Base-by-base conservation (phyloP, 2,797 vertebrate species). In the Sorex maritimensis region DNA sequence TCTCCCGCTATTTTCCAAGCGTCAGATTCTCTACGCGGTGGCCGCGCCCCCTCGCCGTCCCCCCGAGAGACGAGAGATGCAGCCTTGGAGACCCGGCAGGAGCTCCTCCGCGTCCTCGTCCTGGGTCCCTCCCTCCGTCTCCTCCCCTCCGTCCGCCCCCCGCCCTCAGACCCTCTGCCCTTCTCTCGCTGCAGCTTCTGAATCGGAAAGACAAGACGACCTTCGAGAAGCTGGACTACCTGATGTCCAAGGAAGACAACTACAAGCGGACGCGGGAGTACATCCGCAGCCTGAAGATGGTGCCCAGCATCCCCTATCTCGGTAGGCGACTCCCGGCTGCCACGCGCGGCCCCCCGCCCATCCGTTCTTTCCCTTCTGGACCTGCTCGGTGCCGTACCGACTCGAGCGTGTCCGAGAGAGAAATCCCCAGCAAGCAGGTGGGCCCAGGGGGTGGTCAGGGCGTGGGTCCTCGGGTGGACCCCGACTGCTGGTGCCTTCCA, bases 181-280 rank as follows among this genome's bases (percentile, higher is more conserved):
- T 92, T 79, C 97, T 21, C 92, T 95, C 12, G 38, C 81, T 88
- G 23, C 93, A 99, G 99, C 97, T 99, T 97, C 98, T 99, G 97
- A 99, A 98, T 97, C 98, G 99, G 73, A 99, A 99, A 97, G 99
- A 99, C 97, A 99, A 99, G 97, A 97, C 99, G 77, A 99, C 98
- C 3, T 99, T 99, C 97, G 99, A 99, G 97, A 99, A 99, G 97
- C 95, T 99, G 68, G 99, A 99, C 98, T 99, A 99, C 93, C 98
- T 99, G 95, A 98, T 99, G 28, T 99, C 99, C 24, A 99, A 99
- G 92, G 99, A 99, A 94, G 99, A 99, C 97, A 99, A 99, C 96
- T 99, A 99, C 96, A 99, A 99, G 88, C 98, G 99, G 91, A 99
- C 99, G 96, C 98, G 99, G 80, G 99, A 99, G 61, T 99, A 99